These are phyloP conservation scores for Gastrophysa polygoni DNA, from an alignment of 2,888 invertebrate genomes.

Conservation along the genomic window DNA sequence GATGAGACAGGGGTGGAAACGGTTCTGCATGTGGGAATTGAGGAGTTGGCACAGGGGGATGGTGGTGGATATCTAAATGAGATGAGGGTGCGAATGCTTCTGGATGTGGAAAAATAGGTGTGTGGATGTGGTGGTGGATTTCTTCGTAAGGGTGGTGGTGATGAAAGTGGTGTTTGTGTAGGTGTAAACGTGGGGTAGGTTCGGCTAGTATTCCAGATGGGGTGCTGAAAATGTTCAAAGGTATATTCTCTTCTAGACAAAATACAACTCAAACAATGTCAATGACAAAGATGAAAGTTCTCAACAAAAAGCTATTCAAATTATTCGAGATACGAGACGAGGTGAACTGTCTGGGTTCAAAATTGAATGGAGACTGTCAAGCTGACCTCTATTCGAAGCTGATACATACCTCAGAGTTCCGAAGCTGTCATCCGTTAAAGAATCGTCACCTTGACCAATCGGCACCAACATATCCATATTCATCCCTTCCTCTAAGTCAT, in stretches of 20 bases:
- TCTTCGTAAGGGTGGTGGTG: neutral
- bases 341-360: no score
- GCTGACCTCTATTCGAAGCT: no score
- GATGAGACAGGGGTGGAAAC: no score
- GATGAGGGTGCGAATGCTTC: no score
- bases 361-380: no score
- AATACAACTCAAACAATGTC: no score
- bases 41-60: no score
- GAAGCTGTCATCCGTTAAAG: neutral
- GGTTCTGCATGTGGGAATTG: no score
- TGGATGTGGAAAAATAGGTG: neutral
- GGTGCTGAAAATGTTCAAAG: neutral
- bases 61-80: neutral
- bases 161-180: neutral
- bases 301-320: no score
- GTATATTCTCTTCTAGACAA: no score
- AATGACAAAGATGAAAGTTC: no score
- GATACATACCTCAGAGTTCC: neutral
- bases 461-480: neutral
- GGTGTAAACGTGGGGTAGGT: neutral
- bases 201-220: neutral
- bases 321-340: no score
- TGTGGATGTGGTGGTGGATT: neutral
- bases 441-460: neutral
- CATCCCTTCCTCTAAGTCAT: neutral